A percentile compares a stretch with the other conserved stretches of the same genome.
Conservation (phyloP, 53 echinoderm and acorn worm genomes). For the Hippasteria phrygiana region DNA sequence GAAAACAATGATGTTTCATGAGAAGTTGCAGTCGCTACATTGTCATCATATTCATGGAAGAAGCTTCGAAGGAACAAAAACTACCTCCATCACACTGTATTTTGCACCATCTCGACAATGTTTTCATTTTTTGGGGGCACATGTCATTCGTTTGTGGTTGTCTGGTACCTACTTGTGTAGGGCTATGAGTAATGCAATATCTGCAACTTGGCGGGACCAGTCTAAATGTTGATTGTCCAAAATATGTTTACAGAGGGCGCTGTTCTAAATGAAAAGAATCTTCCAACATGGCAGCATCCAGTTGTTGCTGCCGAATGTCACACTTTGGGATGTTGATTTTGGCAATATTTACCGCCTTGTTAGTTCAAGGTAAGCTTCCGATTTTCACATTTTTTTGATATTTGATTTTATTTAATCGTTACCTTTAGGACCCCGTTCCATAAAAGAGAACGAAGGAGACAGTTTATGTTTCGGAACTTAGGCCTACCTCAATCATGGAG, state of each 20-base stretch:
- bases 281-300: slow-evolving; percentile 14
- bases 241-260: not conserved
- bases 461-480: no score
- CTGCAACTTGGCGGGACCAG: not conserved
- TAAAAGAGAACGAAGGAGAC: not conserved
- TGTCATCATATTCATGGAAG: no score
- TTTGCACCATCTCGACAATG: not conserved
- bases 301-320: not conserved
- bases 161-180: no score
- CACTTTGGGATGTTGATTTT: not conserved
- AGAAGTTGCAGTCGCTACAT: no score
- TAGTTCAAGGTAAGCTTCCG: not conserved
- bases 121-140: not conserved
- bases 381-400: not conserved
- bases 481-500: no score
- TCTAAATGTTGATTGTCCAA: not conserved
- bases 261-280: not conserved
- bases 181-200: no score
- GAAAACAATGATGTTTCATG: no score
- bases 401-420: not conserved
- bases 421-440: not conserved
- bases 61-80: no score
- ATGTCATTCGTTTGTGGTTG: not conserved
- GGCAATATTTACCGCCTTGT: not conserved
- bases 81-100: no score